Evolutionary conservation across 2,797 vertebrate genomes (phyloP).

Genomic region (Esox lucius): DNA sequence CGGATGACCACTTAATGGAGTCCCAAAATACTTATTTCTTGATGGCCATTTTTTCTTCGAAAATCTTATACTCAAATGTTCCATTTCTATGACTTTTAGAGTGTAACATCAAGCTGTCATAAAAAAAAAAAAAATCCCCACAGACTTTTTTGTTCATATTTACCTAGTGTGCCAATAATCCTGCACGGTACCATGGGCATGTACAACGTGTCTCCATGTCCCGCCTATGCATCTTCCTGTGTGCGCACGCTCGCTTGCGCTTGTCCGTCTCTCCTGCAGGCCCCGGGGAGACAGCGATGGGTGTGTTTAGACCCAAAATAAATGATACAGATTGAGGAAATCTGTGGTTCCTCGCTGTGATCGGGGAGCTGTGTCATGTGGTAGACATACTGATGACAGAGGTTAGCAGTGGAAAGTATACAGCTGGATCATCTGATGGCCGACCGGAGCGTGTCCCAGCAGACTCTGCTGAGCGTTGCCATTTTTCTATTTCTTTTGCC

Average conservation of each 20-base stretch:
- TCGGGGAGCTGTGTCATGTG: constrained; percentile 35
- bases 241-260: too few species aligned
- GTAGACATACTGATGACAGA: constrained; percentile 36
- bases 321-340: constrained; percentile 25
- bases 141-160: too few species aligned
- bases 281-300: constrained; percentile 1
- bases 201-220: constrained; percentile 31
- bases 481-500: neutral
- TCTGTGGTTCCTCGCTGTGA: constrained; percentile 38
- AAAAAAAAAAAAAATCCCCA: too few species aligned
- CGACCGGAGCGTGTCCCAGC: neutral
- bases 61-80: too few species aligned
- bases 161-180: too few species aligned
- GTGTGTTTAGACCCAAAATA: constrained; percentile 35
- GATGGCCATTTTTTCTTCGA: too few species aligned
- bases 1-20: too few species aligned
- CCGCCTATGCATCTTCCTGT: neutral
- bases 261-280: neutral
- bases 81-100: too few species aligned
- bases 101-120: too few species aligned
- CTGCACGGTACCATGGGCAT: neutral
- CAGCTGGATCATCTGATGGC: neutral
- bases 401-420: constrained; percentile 12
- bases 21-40: too few species aligned
- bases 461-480: neutral